These are phyloP conservation scores for Netelia inedita DNA, from an alignment of 2,888 invertebrate species.

Conservation along the genomic window DNA sequence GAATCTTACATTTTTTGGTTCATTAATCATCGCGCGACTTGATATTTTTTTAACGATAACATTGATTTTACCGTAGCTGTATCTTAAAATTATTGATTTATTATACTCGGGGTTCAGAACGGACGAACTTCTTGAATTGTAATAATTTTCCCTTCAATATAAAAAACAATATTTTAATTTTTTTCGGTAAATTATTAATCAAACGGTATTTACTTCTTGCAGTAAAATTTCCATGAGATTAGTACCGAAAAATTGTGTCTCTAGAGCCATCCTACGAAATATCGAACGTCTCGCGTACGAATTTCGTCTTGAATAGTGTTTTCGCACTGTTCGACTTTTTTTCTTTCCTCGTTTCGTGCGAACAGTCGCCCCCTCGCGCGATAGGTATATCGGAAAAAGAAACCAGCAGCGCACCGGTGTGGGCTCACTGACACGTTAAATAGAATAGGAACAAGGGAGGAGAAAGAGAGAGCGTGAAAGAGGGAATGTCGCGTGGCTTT, in stretches of 20 bases:
- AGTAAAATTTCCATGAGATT: too few relatives aligned
- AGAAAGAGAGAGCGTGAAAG: slow-evolving; percentile 5
- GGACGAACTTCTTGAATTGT: not conserved
- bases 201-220: not conserved
- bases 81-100: not conserved
- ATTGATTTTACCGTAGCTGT: not conserved
- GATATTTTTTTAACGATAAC: not conserved
- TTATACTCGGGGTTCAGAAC: not conserved
- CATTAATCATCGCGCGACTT: not conserved
- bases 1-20: not conserved
- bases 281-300: not conserved
- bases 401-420: slow-evolving; percentile 68
- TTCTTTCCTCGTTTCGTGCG: slow-evolving; percentile 15
- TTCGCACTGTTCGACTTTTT: slow-evolving; percentile 24
- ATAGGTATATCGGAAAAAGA: slow-evolving; percentile 65
- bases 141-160: not conserved
- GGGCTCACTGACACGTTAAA: slow-evolving; percentile 76
- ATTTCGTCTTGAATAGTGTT: not conserved
- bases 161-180: not conserved
- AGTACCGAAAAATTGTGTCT: not conserved
- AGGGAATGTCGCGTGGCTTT: slow-evolving; percentile 21
- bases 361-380: slow-evolving; percentile 7
- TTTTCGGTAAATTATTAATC: not conserved
- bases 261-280: not conserved
- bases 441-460: slow-evolving; percentile 58